A percentile compares a stretch with the other conserved stretches of the same genome.
These are phyloP conservation scores for Intellagama lesueurii DNA, from an alignment of 2,797 vertebrate genomes.

Conservation along the genomic window DNA sequence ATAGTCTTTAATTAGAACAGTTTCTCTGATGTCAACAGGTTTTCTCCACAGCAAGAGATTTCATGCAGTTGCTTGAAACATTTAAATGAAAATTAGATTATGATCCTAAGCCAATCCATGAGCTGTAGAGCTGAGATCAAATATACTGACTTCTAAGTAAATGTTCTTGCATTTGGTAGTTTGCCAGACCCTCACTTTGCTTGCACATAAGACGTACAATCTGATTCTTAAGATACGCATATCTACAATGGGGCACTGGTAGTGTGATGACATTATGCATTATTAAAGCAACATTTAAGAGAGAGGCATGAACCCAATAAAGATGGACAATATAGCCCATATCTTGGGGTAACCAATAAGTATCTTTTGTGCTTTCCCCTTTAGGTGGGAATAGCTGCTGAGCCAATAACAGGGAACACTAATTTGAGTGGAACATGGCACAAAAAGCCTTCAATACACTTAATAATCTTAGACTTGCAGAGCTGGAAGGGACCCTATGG, in stretches of 20 bases:
- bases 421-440: background rate
- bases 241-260: background rate
- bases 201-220: background rate
- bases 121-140: background rate
- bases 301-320: no score
- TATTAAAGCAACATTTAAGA: background rate
- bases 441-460: no score
- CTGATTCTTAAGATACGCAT: background rate
- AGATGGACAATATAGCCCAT: background rate
- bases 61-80: background rate
- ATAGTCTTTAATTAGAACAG: slow-evolving; percentile 12
- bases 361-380: background rate
- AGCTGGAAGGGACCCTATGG: no score
- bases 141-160: background rate
- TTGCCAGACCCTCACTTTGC: background rate
- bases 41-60: background rate
- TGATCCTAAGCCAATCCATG: background rate
- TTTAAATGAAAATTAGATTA: background rate
- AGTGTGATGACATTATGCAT: background rate
- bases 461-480: no score
- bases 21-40: background rate
- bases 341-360: background rate
- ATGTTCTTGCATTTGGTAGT: background rate
- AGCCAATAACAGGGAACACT: background rate
- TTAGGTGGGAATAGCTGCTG: background rate